Evolutionary conservation across 2,797 vertebrate species (phyloP).

Genomic region (Chelon labrosus): DNA sequence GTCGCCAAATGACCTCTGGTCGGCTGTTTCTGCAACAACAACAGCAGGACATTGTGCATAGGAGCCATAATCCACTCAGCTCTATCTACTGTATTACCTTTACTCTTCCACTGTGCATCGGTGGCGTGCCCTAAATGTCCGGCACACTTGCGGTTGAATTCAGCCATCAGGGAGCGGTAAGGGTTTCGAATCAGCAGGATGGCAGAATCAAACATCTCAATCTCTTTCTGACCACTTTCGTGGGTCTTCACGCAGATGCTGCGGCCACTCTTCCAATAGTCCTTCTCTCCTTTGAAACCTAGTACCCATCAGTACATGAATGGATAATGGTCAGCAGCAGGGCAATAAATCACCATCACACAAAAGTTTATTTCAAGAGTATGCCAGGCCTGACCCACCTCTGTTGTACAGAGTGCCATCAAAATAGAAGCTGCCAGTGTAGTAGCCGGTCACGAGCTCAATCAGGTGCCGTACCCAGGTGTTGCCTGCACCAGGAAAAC

Average conservation of each 20-base stretch:
- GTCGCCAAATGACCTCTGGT: not conserved
- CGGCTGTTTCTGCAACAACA: slow-evolving; percentile 2
- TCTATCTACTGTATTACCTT: slow-evolving; percentile 78
- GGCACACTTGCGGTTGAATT: slow-evolving; percentile 96
- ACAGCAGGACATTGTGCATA: slow-evolving; percentile 14
- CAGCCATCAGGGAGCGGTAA: slow-evolving; percentile 93
- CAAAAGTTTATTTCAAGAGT: not conserved
- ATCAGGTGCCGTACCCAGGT: slow-evolving; percentile 97
- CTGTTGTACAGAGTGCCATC: slow-evolving; percentile 96
- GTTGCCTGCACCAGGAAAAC: slow-evolving; percentile 97
- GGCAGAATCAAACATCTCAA: slow-evolving; percentile 94
- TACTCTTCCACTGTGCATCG: slow-evolving; percentile 93
- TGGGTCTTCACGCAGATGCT: slow-evolving; percentile 98
- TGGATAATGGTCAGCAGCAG: slow-evolving; percentile 18
- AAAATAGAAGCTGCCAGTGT: slow-evolving; percentile 98
- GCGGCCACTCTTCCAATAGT: slow-evolving; percentile 96
- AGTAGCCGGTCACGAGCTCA: slow-evolving; percentile 94
- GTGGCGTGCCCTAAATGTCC: slow-evolving; percentile 97
- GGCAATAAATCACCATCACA: slow-evolving; percentile 11
- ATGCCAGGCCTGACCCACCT: slow-evolving; percentile 80
- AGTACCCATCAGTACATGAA: slow-evolving; percentile 40
- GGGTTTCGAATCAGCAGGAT: slow-evolving; percentile 96
- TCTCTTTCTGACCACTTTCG: slow-evolving; percentile 94
- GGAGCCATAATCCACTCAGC: not conserved
- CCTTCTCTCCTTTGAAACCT: slow-evolving; percentile 99